Percentiles rank a stretch among this genome's conserved stretches.
These are phyloP conservation scores for Eucidaris tribuloides DNA, from an alignment of 35 echinoderm and acorn worm species.

Conservation along the genomic window DNA sequence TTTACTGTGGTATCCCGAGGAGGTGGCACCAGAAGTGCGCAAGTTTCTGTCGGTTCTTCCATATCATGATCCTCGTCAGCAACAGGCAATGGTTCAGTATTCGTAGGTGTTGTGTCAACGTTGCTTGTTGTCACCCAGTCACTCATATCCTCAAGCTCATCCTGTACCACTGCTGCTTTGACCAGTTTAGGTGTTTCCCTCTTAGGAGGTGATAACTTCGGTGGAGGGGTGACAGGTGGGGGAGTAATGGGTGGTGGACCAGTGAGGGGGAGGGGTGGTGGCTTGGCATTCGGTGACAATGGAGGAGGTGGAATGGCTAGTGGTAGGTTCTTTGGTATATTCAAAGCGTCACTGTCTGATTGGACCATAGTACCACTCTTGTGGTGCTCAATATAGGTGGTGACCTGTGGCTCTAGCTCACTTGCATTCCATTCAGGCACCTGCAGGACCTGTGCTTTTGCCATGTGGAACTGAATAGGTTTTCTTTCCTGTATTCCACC, in stretches of 20 bases:
- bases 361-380: slow-evolving; percentile 20
- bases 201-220: slow-evolving; percentile 6
- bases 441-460: slow-evolving; percentile 13
- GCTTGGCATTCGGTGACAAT: slow-evolving; percentile 13
- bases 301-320: slow-evolving; percentile 21
- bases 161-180: slow-evolving; percentile 26
- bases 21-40: not conserved
- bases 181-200: slow-evolving; percentile 12
- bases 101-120: not conserved
- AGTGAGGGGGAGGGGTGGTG: slow-evolving; percentile 6
- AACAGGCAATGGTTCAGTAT: not conserved
- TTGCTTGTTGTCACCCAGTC: slow-evolving; percentile 37
- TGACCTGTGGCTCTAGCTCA: not conserved
- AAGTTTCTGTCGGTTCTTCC: slow-evolving; percentile 11
- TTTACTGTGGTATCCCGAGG: slow-evolving; percentile 2
- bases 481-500: slow-evolving; percentile 30
- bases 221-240: not conserved
- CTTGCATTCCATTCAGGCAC: not conserved
- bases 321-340: slow-evolving; percentile 11
- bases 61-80: slow-evolving; percentile 15
- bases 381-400: not conserved
- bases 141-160: slow-evolving; percentile 33
- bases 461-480: slow-evolving; percentile 47
- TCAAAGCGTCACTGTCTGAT: not conserved
- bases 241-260: slow-evolving; percentile 11